These are phyloP conservation scores for Actinia tenebrosa DNA, from an alignment of 64 coral and sea anemone genomes.

Conservation along the genomic window DNA sequence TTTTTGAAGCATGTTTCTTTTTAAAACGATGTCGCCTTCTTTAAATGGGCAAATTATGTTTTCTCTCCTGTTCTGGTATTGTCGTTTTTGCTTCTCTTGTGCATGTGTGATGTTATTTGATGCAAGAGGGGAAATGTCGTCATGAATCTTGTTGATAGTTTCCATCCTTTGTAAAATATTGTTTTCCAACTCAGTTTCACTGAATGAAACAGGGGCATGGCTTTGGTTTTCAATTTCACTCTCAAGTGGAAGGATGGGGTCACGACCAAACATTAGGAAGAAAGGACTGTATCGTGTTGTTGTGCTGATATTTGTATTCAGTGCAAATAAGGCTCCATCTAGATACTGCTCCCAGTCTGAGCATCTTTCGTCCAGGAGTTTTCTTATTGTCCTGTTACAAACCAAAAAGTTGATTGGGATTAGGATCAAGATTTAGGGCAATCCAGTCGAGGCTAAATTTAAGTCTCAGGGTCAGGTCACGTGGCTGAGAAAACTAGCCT, in stretches of 20 bases:
- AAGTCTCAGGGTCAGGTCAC: too few species aligned
- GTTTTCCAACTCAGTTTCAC: conserved; percentile 15
- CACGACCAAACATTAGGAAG: conserved; percentile 40
- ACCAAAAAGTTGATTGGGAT: not conserved
- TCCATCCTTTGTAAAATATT: conserved; percentile 22
- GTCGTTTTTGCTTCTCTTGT: conserved; percentile 51
- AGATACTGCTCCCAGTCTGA: conserved; percentile 29
- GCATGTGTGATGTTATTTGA: conserved; percentile 33
- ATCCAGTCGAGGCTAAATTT: too few species aligned
- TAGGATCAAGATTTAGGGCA: too few species aligned
- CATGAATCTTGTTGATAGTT: not conserved
- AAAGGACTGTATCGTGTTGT: conserved; percentile 37
- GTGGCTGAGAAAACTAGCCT: too few species aligned
- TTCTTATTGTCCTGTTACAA: conserved; percentile 34
- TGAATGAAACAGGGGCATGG: not conserved
- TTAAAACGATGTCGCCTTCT: conserved; percentile 30
- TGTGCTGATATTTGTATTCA: conserved; percentile 29
- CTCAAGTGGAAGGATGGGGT: conserved; percentile 43
- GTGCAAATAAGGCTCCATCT: conserved; percentile 30
- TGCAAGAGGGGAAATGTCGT: conserved; percentile 24
- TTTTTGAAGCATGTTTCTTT: conserved; percentile 62
- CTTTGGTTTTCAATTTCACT: conserved; percentile 7
- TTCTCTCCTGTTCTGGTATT: conserved; percentile 37
- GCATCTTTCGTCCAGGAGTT: conserved; percentile 18
- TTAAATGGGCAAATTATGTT: conserved; percentile 23